Evolutionary conservation across 2,888 invertebrate species (phyloP).

Genomic region (Melanchra persicariae): DNA sequence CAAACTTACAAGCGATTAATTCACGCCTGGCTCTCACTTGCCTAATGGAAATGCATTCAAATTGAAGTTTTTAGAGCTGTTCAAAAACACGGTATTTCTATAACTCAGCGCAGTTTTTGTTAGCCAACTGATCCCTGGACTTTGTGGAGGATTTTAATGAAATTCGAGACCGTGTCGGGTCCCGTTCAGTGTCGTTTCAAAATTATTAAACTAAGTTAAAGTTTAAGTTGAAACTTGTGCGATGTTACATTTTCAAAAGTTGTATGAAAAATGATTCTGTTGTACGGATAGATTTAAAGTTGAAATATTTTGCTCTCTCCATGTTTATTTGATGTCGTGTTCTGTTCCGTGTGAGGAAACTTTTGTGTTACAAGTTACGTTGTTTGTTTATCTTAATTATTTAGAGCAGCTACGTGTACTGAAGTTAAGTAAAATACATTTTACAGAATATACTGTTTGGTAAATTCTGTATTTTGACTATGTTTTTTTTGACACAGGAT

Average conservation of each 20-base stretch:
- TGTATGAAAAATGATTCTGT: slow-evolving; percentile 59
- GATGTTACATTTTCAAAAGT: slow-evolving; percentile 59
- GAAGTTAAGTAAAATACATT: background rate
- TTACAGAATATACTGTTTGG: background rate
- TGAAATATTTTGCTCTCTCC: slow-evolving; percentile 22
- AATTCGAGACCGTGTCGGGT: slow-evolving; percentile 53
- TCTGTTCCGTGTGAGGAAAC: slow-evolving; percentile 2
- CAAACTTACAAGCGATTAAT: slow-evolving; percentile 60
- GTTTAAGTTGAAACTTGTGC: slow-evolving; percentile 56
- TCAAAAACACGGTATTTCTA: slow-evolving; percentile 60
- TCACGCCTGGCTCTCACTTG: slow-evolving; percentile 57
- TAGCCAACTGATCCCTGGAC: slow-evolving; percentile 54
- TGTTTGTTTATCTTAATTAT: slow-evolving; percentile 9
- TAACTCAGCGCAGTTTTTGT: slow-evolving; percentile 58
- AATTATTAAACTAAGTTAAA: slow-evolving; percentile 63
- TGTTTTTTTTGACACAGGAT: no score
- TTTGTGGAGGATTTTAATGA: slow-evolving; percentile 60
- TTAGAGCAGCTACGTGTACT: background rate
- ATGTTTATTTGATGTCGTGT: slow-evolving; percentile 39
- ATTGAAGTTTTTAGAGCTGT: slow-evolving; percentile 58
- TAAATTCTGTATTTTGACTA: no score
- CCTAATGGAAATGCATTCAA: slow-evolving; percentile 61
- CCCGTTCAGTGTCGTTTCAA: slow-evolving; percentile 60
- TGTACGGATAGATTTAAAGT: slow-evolving; percentile 53
- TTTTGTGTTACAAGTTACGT: slow-evolving; percentile 1